Conservation (phyloP, 2,797 vertebrate species). For the Lacerta bilineata region DNA sequence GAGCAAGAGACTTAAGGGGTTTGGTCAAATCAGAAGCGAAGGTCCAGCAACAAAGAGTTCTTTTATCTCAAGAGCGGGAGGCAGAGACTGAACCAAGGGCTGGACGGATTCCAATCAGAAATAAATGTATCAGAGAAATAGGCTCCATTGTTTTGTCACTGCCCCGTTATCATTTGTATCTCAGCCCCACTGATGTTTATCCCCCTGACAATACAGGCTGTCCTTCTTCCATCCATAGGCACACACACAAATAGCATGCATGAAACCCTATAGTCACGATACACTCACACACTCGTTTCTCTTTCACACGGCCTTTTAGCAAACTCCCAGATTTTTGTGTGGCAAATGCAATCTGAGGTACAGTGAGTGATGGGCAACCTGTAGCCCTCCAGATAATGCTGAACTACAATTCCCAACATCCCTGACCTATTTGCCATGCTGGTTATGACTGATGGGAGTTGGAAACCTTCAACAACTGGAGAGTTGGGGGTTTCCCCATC, state of each 20-base stretch:
- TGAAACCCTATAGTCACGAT: background rate
- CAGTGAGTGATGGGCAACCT: too few species aligned
- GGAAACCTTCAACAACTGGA: too few species aligned
- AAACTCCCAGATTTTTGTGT: background rate
- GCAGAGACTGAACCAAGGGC: constrained; percentile 3
- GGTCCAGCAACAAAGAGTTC: constrained; percentile 22
- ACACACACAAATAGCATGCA: background rate
- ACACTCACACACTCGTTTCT: background rate
- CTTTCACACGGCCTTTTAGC: background rate
- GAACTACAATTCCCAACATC: too few species aligned
- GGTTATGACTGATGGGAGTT: too few species aligned
- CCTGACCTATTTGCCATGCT: too few species aligned
- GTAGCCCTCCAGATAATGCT: too few species aligned
- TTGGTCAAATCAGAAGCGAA: background rate
- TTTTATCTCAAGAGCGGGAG: constrained; percentile 26
- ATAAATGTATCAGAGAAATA: constrained; percentile 30
- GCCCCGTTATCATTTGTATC: constrained; percentile 5
- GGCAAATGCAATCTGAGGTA: background rate
- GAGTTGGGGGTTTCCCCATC: too few species aligned
- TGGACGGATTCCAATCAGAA: constrained; percentile 33
- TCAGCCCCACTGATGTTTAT: constrained; percentile 6
- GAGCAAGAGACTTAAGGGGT: constrained; percentile 15
- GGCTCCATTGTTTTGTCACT: background rate
- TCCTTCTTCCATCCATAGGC: background rate
- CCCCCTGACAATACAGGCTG: background rate